phyloP scores from a whole-genome alignment of 2,113 vertebrate species.

The Zosterops pallidus region DNA sequence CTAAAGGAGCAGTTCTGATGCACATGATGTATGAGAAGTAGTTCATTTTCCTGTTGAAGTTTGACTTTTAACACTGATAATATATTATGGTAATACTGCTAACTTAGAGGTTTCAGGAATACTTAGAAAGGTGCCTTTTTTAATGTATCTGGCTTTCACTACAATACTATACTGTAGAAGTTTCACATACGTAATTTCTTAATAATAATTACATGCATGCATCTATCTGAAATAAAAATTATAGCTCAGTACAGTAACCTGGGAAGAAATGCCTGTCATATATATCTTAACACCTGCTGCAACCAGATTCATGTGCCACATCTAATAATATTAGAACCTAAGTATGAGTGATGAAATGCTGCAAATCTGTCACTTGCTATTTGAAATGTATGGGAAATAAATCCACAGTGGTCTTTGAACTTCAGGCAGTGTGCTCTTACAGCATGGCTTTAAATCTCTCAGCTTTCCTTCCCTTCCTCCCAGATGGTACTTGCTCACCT shows the following conservation, averaged over 20 bases:
- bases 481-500: conserved; percentile 5
- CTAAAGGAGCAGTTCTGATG: not conserved
- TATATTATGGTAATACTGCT: not conserved
- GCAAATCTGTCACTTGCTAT: not conserved
- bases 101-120: not conserved
- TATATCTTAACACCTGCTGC: not conserved
- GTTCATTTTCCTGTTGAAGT: not conserved
- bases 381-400: not conserved
- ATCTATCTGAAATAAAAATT: not conserved
- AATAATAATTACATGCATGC: not conserved
- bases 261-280: not conserved
- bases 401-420: not conserved
- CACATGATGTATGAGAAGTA: not conserved
- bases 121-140: not conserved
- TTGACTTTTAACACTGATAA: not conserved
- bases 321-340: not conserved
- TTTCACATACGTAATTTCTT: not conserved
- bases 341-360: not conserved
- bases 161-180: not conserved
- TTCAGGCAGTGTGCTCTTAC: not conserved
- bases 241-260: not conserved
- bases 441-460: not conserved
- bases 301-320: not conserved
- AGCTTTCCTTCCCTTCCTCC: not conserved
- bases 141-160: not conserved